phyloP scores from a whole-genome alignment of 2,888 invertebrate species.

The Amblyjoppa proteus region DNA sequence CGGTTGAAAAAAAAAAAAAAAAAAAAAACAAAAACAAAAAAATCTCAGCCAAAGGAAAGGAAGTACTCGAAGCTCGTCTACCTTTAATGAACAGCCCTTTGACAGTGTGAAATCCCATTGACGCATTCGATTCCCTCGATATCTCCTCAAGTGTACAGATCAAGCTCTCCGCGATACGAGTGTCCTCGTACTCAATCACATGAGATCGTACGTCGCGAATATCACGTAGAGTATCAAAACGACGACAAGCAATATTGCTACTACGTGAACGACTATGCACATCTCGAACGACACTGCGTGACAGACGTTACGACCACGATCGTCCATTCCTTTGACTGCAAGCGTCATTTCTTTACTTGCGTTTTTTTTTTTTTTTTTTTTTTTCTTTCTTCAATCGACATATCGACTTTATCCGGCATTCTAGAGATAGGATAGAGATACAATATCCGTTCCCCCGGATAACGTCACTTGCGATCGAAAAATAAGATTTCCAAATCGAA shows the following conservation, averaged over 20 bases:
- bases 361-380: slow-evolving; percentile 2
- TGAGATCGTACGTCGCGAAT: slow-evolving; percentile 63
- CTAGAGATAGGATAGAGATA: not conserved
- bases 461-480: too few relatives aligned
- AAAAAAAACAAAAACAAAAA: not conserved
- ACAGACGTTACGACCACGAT: slow-evolving; percentile 35
- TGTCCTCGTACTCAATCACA: slow-evolving; percentile 55
- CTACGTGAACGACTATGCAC: slow-evolving; percentile 73
- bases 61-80: not conserved
- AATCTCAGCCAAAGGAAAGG: not conserved
- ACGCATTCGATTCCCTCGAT: slow-evolving; percentile 1
- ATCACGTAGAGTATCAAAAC: slow-evolving; percentile 70
- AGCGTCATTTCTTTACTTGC: slow-evolving; percentile 4
- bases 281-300: slow-evolving; percentile 62
- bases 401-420: not conserved
- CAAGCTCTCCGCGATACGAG: slow-evolving; percentile 28
- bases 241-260: slow-evolving; percentile 66
- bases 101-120: slow-evolving; percentile 2
- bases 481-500: too few relatives aligned
- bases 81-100: not conserved
- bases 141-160: slow-evolving; percentile 41
- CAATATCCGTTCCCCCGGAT: too few relatives aligned
- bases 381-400: not conserved
- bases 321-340: slow-evolving; percentile 32
- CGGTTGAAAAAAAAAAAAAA: not conserved